A percentile compares a stretch with the other conserved stretches of the same genome.
Evolutionary conservation across 1,140 invertebrate genomes (phyloP).

Genomic region (Macrostomum lignano): DNA sequence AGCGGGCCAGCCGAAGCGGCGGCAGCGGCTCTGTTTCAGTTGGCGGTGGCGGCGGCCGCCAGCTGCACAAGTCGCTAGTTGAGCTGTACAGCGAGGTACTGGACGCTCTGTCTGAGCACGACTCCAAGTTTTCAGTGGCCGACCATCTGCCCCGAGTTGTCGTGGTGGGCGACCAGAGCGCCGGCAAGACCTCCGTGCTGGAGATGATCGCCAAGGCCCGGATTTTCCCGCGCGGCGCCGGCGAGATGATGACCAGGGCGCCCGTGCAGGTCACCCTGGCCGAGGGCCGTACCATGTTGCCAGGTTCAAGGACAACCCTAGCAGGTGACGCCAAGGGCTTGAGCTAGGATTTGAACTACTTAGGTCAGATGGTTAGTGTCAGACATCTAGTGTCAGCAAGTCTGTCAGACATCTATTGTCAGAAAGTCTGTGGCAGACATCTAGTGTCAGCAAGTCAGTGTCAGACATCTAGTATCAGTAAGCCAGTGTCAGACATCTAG

Average conservation of each 20-base stretch:
- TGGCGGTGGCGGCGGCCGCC: too few species aligned
- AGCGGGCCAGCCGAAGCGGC: too few species aligned
- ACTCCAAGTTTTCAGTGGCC: constrained; percentile 49
- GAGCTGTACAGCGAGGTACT: constrained; percentile 98
- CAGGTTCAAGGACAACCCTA: constrained; percentile 41
- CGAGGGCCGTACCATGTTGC: constrained; percentile 92
- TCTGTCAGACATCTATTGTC: too few species aligned
- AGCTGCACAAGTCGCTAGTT: constrained; percentile 72
- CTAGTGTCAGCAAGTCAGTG: too few species aligned
- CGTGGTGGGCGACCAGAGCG: constrained; percentile 96
- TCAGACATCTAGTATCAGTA: too few species aligned
- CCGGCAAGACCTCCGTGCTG: constrained; percentile 86
- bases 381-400: too few species aligned
- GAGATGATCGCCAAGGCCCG: constrained; percentile 94
- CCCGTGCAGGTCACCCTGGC: constrained; percentile 79
- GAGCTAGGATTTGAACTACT: too few species aligned
- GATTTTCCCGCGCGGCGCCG: constrained; percentile 62
- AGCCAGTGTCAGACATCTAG: too few species aligned
- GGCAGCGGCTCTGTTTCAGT: too few species aligned
- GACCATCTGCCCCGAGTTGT: constrained; percentile 88
- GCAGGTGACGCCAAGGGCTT: too few species aligned
- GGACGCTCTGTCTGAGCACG: constrained; percentile 62
- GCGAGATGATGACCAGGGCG: constrained; percentile 57
- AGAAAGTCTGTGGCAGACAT: too few species aligned
- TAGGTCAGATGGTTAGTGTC: too few species aligned